Conservation (phyloP, 1,140 invertebrate genomes). For the Trypoxylus dichotomus region DNA sequence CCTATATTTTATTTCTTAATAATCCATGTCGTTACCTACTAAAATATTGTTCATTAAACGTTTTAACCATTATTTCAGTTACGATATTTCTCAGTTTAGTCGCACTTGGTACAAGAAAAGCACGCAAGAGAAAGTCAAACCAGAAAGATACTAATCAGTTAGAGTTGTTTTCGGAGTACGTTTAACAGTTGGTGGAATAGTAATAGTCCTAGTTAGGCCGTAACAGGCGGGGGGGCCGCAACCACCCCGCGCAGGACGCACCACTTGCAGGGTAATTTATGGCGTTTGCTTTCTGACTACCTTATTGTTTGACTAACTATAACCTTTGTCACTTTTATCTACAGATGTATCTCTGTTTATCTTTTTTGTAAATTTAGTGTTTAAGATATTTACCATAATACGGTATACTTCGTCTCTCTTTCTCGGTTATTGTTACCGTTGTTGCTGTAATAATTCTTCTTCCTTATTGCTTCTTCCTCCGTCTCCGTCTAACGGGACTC, state of each 20-base stretch:
- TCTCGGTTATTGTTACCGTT: not conserved
- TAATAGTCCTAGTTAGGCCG: slow-evolving; percentile 39
- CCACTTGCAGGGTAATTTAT: slow-evolving; percentile 51
- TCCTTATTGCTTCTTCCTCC: not conserved
- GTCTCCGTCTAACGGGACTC: not conserved
- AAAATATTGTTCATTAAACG: too few species aligned
- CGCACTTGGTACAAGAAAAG: too few species aligned
- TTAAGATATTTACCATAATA: slow-evolving; percentile 49
- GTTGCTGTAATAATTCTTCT: slow-evolving; percentile 11
- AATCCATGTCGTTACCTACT: too few species aligned
- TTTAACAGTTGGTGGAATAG: slow-evolving; percentile 40
- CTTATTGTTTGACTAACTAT: slow-evolving; percentile 53
- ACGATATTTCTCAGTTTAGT: too few species aligned
- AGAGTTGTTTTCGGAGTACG: slow-evolving; percentile 44
- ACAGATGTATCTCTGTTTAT: slow-evolving; percentile 51
- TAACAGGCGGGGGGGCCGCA: slow-evolving; percentile 36
- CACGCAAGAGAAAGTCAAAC: slow-evolving; percentile 15
- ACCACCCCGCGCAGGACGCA: slow-evolving; percentile 36
- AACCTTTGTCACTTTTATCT: slow-evolving; percentile 52
- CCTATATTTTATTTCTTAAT: too few species aligned
- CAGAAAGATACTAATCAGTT: slow-evolving; percentile 42
- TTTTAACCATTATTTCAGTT: too few species aligned
- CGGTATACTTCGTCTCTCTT: slow-evolving; percentile 19
- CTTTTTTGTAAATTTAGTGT: slow-evolving; percentile 51
- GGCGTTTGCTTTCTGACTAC: slow-evolving; percentile 49